These are phyloP conservation scores for Choreutis nemorana DNA, from an alignment of 2,888 invertebrate species.

Conservation along the genomic window DNA sequence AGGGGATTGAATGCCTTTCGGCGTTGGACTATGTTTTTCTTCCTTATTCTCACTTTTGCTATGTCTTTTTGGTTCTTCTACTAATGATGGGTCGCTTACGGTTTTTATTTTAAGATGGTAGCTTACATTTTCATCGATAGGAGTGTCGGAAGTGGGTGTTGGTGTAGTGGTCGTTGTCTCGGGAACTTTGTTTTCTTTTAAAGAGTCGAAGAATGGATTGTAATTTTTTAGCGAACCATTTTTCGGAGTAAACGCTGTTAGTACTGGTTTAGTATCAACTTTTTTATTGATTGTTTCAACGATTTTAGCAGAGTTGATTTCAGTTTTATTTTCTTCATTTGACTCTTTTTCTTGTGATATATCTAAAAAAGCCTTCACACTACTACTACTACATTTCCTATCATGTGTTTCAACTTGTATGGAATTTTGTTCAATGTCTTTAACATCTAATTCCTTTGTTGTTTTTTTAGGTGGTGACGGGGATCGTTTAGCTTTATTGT, in stretches of 20 bases:
- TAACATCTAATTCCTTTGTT: constrained; percentile 9
- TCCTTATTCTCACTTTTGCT: too few species aligned
- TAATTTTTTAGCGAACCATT: too few species aligned
- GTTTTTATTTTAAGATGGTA: constrained; percentile 55
- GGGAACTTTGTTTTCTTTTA: constrained; percentile 3
- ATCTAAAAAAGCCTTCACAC: too few species aligned
- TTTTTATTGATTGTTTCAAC: neutral
- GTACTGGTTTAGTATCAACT: neutral
- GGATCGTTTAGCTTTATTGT: constrained; percentile 19
- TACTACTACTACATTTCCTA: too few species aligned
- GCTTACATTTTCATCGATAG: constrained; percentile 36
- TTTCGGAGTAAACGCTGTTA: neutral
- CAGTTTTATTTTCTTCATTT: neutral
- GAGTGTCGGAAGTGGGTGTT: constrained; percentile 4
- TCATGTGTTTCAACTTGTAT: too few species aligned
- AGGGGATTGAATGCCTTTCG: too few species aligned
- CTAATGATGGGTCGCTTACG: constrained; percentile 25
- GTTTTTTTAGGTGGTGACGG: constrained; percentile 7
- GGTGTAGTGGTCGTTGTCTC: constrained; percentile 7
- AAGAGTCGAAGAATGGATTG: constrained; percentile 15
- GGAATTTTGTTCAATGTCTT: too few species aligned
- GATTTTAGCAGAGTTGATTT: too few species aligned
- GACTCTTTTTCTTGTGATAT: neutral
- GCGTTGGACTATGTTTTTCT: too few species aligned
- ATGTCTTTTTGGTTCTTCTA: constrained; percentile 15